These are phyloP conservation scores for Anolis apletophallus DNA, from an alignment of 2,797 vertebrate genomes.

Conservation along the genomic window DNA sequence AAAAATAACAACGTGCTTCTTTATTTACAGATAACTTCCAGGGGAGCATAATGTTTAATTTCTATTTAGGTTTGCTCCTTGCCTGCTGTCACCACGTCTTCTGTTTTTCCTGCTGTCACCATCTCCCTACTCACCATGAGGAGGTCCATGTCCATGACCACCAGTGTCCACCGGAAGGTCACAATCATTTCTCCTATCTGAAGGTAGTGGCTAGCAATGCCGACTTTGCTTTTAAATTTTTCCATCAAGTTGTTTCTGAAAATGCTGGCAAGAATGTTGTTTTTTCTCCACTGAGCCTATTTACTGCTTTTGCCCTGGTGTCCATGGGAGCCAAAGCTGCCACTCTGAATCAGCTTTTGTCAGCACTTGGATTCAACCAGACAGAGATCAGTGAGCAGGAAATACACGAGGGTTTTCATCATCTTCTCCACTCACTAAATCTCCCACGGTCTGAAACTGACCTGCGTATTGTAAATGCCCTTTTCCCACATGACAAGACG, in stretches of 20 bases:
- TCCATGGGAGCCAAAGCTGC: conserved; percentile 74
- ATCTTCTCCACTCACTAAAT: conserved; percentile 60
- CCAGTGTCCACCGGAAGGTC: neutral
- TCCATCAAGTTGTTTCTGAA: conserved; percentile 73
- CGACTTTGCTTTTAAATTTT: conserved; percentile 80
- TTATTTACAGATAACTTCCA: neutral
- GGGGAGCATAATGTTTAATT: neutral
- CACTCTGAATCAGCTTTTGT: conserved; percentile 81
- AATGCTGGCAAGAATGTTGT: conserved; percentile 80
- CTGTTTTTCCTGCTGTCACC: neutral
- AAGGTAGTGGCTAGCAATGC: conserved; percentile 40
- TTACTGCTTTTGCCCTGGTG: conserved; percentile 81
- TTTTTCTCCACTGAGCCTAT: conserved; percentile 84
- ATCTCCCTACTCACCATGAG: neutral
- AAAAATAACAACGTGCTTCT: neutral
- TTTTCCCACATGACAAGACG: conserved; percentile 73
- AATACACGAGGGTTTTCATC: conserved; percentile 75
- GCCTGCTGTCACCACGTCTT: neutral
- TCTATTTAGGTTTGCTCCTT: neutral
- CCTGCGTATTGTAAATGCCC: conserved; percentile 75
- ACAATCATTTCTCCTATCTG: neutral
- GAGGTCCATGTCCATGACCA: neutral
- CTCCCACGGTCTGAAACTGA: conserved; percentile 57
- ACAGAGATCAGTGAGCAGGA: conserved; percentile 45
- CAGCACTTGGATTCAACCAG: conserved; percentile 75